phyloP scores from a whole-genome alignment of 2,888 invertebrate genomes.

The Eumacrocentrus americanus region DNA sequence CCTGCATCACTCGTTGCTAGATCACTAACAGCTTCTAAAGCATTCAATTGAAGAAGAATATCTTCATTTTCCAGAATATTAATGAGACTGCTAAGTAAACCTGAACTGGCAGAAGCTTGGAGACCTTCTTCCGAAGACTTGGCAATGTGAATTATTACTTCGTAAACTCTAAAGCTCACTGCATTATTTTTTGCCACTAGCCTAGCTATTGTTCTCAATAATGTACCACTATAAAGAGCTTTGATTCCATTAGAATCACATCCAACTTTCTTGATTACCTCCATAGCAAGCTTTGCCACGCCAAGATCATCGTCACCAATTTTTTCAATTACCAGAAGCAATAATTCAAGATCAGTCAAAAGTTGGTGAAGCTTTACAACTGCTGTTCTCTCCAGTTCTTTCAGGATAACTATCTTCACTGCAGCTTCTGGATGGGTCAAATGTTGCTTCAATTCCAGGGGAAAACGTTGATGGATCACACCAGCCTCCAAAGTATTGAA shows the following conservation, averaged over 20 bases:
- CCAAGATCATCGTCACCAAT: slow-evolving; percentile 67
- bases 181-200: slow-evolving; percentile 67
- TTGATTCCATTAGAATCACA: slow-evolving; percentile 60
- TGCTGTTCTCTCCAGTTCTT: slow-evolving; percentile 43
- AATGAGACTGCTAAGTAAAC: slow-evolving; percentile 72
- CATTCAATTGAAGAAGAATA: slow-evolving; percentile 78
- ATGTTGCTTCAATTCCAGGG: slow-evolving; percentile 42
- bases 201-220: slow-evolving; percentile 66
- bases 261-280: slow-evolving; percentile 65
- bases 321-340: slow-evolving; percentile 66
- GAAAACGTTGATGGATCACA: slow-evolving; percentile 45
- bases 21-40: slow-evolving; percentile 77
- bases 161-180: slow-evolving; percentile 73
- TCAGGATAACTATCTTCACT: slow-evolving; percentile 45
- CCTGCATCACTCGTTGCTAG: slow-evolving; percentile 77
- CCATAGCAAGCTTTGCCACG: slow-evolving; percentile 68
- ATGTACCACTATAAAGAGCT: slow-evolving; percentile 64
- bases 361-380: slow-evolving; percentile 58
- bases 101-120: slow-evolving; percentile 66
- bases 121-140: slow-evolving; percentile 68
- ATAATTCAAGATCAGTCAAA: slow-evolving; percentile 63
- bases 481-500: slow-evolving; percentile 43
- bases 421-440: slow-evolving; percentile 40
- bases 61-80: slow-evolving; percentile 74
- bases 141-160: slow-evolving; percentile 72